Evolutionary conservation across 2,797 vertebrate species (phyloP), one percentile per base, ranked within the genome.

Genomic region (Cirrhinus molitorella): DNA sequence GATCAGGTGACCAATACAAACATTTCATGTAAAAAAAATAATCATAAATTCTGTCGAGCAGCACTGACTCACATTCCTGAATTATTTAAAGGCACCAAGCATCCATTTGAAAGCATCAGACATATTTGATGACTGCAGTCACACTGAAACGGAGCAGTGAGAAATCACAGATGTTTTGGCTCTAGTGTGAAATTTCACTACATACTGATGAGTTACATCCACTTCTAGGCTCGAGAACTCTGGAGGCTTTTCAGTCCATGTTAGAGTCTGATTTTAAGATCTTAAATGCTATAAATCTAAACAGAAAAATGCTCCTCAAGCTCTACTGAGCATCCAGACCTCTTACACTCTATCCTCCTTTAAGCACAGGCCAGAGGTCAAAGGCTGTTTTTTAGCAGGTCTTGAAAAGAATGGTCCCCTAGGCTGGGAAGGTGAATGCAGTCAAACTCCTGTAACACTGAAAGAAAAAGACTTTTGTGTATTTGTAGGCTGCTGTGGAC

Each of bases 361-460:
- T 74, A 21, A 55, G 21, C 59, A 9, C 10, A 31, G 34, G 65
- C 37, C 3, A 2, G 34, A 53, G 9, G 57, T 96, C 93, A 97
- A 85, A 97, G 79, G 0, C 93, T 89, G 0, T 97, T 95, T 97
- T 95, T 97, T 94, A 95, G 92, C 83, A 99, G 84, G 67, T 93
- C 90, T 80, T 92, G 67, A 74, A 97, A 79, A 34, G 93, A 92
- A 5, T 91, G 84, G 80, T 82, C 88, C 57, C 95, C 94, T 84
- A 96, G 87, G 80, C 94, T 92, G 12, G 94, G 89, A 79, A 89
- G 92, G 81, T 91, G 95, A 82, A 99, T 91, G 79, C 96, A 96
- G 87, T 91, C 94, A 91, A 99, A 88, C 1, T 92, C 93, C 90
- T 88, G 91, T 28, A 93, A 90, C 88, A 96, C 97, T 98, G 90